A percentile compares a stretch with the other conserved stretches of the same genome.
phyloP scores from a whole-genome alignment of 2,888 invertebrate species.

The Melolontha melolontha region DNA sequence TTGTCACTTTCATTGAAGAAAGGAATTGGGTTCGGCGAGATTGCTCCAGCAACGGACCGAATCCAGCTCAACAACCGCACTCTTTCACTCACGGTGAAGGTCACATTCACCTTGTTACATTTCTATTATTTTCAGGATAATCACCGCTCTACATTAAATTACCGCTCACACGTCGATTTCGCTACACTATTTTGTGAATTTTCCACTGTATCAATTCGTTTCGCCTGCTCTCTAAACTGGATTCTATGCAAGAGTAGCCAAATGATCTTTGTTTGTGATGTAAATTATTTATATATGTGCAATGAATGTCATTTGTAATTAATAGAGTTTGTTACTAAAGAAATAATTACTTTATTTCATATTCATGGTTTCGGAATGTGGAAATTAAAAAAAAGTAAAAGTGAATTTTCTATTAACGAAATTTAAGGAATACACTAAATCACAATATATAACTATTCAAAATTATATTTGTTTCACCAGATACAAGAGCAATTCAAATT shows the following conservation, averaged over 20 bases:
- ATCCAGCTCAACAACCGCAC: slow-evolving; percentile 42
- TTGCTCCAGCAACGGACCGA: slow-evolving; percentile 37
- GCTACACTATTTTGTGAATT: slow-evolving; percentile 24
- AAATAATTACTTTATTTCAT: no score
- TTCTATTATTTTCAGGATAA: slow-evolving; percentile 38
- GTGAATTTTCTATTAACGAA: no score
- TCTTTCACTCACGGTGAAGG: slow-evolving; percentile 55
- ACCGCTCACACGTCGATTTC: slow-evolving; percentile 31
- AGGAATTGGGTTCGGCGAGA: slow-evolving; percentile 31
- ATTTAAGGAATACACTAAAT: no score
- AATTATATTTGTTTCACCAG: no score
- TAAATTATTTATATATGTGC: no score
- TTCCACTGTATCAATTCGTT: slow-evolving; percentile 25
- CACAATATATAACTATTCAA: no score
- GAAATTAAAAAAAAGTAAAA: no score
- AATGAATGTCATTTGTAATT: no score
- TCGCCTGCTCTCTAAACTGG: slow-evolving; percentile 24
- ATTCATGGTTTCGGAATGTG: no score
- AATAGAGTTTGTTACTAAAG: no score
- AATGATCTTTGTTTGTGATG: no score
- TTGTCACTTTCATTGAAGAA: slow-evolving; percentile 41
- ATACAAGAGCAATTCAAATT: no score
- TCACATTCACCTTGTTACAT: slow-evolving; percentile 51
- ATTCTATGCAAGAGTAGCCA: not conserved
- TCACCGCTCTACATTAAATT: slow-evolving; percentile 35